Evolutionary conservation across 2,888 invertebrate species (phyloP).

Genomic region (Tetragonisca angustula): DNA sequence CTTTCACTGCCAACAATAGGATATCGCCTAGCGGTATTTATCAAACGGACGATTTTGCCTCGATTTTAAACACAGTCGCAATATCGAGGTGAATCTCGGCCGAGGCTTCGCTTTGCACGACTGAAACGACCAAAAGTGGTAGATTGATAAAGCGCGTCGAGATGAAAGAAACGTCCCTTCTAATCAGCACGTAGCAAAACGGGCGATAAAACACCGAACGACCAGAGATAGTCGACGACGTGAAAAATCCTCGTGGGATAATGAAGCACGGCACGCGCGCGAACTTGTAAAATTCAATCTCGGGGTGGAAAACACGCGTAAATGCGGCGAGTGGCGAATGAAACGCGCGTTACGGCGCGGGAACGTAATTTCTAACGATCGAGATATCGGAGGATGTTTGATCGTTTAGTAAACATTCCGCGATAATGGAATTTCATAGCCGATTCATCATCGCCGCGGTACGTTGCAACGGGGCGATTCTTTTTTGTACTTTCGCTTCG

Average conservation of each 20-base stretch:
- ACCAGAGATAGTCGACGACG: conserved; percentile 9
- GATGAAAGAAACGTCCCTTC: conserved; percentile 21
- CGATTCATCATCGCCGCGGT: neutral
- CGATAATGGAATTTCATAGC: conserved; percentile 32
- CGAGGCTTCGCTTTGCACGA: neutral
- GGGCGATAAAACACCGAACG: conserved; percentile 46
- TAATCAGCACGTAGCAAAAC: conserved; percentile 58
- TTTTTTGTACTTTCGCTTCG: conserved; percentile 6
- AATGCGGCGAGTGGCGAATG: neutral
- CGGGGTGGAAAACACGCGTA: neutral
- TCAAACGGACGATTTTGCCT: neutral
- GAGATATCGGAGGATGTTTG: neutral
- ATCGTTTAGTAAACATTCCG: conserved; percentile 1
- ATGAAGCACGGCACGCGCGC: conserved; percentile 36
- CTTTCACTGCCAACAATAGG: neutral
- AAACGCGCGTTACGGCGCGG: neutral
- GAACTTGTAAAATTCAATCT: conserved; percentile 32
- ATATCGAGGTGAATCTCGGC: neutral
- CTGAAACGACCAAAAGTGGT: neutral
- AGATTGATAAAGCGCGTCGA: neutral
- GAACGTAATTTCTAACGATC: neutral
- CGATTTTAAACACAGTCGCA: neutral
- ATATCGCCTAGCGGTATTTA: neutral
- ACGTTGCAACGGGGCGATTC: neutral
- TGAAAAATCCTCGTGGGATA: conserved; percentile 57